A percentile compares a stretch with the other conserved stretches of the same genome.
Conservation (phyloP, 2,797 vertebrate genomes). For the Paguma larvata region DNA sequence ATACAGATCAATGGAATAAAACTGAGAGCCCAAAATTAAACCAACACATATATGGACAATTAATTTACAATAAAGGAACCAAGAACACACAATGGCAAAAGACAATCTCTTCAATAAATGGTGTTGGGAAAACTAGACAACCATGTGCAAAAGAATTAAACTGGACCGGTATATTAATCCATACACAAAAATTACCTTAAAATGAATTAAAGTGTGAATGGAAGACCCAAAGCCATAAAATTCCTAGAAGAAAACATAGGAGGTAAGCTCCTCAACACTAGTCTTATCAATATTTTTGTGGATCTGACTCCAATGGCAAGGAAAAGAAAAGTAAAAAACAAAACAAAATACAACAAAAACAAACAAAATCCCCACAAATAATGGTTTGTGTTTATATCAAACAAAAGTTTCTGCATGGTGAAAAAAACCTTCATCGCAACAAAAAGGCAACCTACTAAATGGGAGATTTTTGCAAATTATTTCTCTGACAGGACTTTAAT, state of each 20-base stretch:
- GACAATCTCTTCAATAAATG: neutral
- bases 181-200: neutral
- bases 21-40: neutral
- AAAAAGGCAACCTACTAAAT: neutral
- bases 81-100: neutral
- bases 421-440: neutral
- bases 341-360: neutral
- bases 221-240: neutral
- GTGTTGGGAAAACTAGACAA: neutral
- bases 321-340: neutral
- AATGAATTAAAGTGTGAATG: neutral
- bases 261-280: neutral
- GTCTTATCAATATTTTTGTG: neutral
- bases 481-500: neutral
- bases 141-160: neutral
- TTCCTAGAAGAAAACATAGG: neutral
- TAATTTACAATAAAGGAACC: neutral
- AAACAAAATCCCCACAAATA: neutral
- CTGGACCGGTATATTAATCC: neutral
- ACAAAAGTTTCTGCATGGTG: neutral
- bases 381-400: neutral
- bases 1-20: neutral
- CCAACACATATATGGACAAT: neutral
- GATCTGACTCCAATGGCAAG: neutral
- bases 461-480: neutral